These are phyloP conservation scores for Calameuta pallipes DNA, from an alignment of 2,888 invertebrate species.

Conservation along the genomic window DNA sequence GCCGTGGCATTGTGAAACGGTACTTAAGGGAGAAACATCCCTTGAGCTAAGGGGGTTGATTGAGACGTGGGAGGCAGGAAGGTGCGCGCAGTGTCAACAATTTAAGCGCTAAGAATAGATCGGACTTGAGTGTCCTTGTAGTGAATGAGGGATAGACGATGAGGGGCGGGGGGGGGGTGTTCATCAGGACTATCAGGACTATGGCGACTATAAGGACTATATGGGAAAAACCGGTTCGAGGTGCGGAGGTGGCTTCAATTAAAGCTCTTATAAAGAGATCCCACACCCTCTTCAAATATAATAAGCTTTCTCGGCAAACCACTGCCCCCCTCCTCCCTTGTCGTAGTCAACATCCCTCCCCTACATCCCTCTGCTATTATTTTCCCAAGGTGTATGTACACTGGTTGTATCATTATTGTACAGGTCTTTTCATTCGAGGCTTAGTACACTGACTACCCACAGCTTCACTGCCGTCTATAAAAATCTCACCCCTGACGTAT, in stretches of 20 bases:
- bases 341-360: not conserved
- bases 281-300: constrained; percentile 58
- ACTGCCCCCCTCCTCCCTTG: not conserved
- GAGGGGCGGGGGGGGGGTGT: not conserved
- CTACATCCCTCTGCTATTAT: not conserved
- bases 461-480: not conserved
- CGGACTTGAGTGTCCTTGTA: constrained; percentile 36
- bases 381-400: constrained; percentile 7
- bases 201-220: not conserved
- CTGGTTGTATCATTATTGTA: constrained; percentile 31
- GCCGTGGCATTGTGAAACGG: not conserved
- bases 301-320: constrained; percentile 37
- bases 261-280: constrained; percentile 49
- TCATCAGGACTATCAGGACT: not conserved
- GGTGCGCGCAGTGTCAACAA: constrained; percentile 49
- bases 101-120: constrained; percentile 33
- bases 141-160: constrained; percentile 1
- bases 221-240: not conserved
- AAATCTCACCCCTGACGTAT: not conserved
- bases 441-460: not conserved
- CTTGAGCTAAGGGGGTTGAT: not conserved
- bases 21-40: not conserved
- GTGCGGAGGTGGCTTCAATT: constrained; percentile 48
- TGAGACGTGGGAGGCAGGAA: constrained; percentile 4
- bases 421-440: constrained; percentile 26